phyloP scores from a whole-genome alignment of 2,797 vertebrate genomes.

The Gymnothorax reevesii region DNA sequence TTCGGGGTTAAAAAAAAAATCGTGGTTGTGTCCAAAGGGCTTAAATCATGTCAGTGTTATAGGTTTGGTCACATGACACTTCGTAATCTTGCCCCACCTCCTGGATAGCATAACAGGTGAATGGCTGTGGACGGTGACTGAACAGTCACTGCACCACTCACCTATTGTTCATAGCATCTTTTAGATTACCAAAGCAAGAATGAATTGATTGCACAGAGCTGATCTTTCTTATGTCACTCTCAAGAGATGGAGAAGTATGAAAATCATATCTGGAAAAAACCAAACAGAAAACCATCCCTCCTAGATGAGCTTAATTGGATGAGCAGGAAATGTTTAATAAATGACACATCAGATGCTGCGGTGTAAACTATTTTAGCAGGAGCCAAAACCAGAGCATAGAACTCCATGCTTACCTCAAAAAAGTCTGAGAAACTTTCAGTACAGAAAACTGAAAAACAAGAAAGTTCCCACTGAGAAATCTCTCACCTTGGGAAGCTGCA shows the following conservation, averaged over 20 bases:
- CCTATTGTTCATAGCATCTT: background rate
- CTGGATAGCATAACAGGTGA: background rate
- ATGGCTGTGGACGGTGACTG: background rate
- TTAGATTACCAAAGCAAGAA: background rate
- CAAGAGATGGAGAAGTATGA: background rate
- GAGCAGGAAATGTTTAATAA: background rate
- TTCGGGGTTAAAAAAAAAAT: background rate
- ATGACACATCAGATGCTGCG: background rate
- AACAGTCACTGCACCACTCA: background rate
- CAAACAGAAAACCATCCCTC: background rate
- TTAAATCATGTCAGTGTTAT: background rate
- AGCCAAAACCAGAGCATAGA: background rate
- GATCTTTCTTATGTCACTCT: background rate
- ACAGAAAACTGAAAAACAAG: background rate
- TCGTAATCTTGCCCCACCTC: background rate
- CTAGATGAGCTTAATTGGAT: background rate
- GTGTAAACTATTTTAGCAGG: background rate
- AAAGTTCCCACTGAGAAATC: constrained; percentile 8
- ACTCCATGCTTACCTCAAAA: background rate
- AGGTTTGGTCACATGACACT: background rate
- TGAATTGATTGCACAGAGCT: background rate
- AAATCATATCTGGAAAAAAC: background rate
- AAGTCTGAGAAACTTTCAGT: background rate
- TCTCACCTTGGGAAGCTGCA: constrained; percentile 4
- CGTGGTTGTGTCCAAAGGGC: background rate